Evolutionary conservation across 2,113 vertebrate species (phyloP).

Genomic region (Typhlomys cinereus): DNA sequence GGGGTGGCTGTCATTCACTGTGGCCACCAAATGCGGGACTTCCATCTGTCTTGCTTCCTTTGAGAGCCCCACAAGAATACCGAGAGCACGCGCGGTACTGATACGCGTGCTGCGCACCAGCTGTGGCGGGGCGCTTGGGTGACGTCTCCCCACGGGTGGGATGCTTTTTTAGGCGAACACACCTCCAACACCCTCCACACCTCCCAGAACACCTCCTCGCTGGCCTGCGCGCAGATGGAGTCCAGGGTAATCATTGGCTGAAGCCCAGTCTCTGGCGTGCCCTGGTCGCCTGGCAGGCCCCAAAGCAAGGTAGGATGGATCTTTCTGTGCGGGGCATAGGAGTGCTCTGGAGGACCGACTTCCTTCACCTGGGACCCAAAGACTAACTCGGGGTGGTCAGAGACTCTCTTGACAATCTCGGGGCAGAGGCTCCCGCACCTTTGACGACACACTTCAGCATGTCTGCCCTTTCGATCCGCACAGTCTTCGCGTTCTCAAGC

Average conservation of each 20-base stretch:
- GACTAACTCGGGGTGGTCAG: slow-evolving; percentile 17
- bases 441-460: slow-evolving; percentile 29
- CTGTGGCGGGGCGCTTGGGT: background rate
- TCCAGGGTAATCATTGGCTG: background rate
- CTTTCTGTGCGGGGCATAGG: background rate
- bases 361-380: slow-evolving; percentile 46
- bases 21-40: slow-evolving; percentile 11
- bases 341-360: background rate
- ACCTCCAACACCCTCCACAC: slow-evolving; percentile 28
- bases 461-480: background rate
- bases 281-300: background rate
- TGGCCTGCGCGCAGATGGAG: slow-evolving; percentile 8
- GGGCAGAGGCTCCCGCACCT: slow-evolving; percentile 25
- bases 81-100: background rate
- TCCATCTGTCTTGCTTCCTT: slow-evolving; percentile 49
- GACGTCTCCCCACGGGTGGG: background rate
- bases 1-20: slow-evolving; percentile 6
- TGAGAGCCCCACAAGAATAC: slow-evolving; percentile 3
- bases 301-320: background rate
- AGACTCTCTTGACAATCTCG: slow-evolving; percentile 11
- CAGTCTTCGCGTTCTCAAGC: slow-evolving; percentile 19
- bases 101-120: background rate
- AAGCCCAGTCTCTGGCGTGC: slow-evolving; percentile 5
- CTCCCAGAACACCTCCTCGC: slow-evolving; percentile 19
- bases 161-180: background rate